A percentile compares a stretch with the other conserved stretches of the same genome.
Conservation (phyloP, 2,888 invertebrate genomes). For the Diploptera punctata region DNA sequence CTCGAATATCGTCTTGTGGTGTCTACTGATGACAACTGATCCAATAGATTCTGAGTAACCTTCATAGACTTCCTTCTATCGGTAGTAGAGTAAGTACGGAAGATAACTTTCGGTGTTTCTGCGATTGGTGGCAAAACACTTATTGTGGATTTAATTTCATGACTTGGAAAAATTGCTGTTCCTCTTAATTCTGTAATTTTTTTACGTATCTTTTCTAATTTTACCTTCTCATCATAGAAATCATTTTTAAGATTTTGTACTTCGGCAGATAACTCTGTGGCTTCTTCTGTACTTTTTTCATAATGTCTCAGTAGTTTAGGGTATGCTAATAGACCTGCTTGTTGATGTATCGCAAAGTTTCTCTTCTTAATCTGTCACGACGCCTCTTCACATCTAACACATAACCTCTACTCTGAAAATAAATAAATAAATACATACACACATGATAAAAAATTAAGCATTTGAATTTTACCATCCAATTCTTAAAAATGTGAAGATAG, state of each 20-base stretch:
- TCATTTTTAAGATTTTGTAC: conserved; percentile 25
- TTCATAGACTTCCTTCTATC: not conserved
- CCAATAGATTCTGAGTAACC: not conserved
- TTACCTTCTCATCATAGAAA: not conserved
- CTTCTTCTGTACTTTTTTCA: conserved; percentile 48
- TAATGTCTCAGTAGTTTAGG: conserved; percentile 58
- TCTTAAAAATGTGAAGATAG: too few relatives aligned
- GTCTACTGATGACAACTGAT: not conserved
- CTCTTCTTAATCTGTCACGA: conserved; percentile 55
- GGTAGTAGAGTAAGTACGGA: not conserved
- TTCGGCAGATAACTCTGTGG: not conserved
- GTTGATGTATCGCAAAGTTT: conserved; percentile 55
- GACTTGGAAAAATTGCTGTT: not conserved
- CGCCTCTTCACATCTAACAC: conserved; percentile 53
- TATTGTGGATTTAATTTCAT: not conserved
- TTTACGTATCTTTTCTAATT: not conserved
- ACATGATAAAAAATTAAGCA: too few relatives aligned
- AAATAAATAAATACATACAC: too few relatives aligned
- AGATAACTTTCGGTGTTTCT: not conserved
- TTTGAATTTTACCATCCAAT: too few relatives aligned
- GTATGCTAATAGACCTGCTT: conserved; percentile 60
- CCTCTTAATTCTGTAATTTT: not conserved
- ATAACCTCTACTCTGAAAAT: conserved; percentile 49
- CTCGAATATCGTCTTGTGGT: not conserved
- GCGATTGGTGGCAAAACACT: not conserved